Evolutionary conservation across 2,797 vertebrate genomes (phyloP), one percentile per base, ranked within the genome.

Genomic region (Antennarius maculatus): DNA sequence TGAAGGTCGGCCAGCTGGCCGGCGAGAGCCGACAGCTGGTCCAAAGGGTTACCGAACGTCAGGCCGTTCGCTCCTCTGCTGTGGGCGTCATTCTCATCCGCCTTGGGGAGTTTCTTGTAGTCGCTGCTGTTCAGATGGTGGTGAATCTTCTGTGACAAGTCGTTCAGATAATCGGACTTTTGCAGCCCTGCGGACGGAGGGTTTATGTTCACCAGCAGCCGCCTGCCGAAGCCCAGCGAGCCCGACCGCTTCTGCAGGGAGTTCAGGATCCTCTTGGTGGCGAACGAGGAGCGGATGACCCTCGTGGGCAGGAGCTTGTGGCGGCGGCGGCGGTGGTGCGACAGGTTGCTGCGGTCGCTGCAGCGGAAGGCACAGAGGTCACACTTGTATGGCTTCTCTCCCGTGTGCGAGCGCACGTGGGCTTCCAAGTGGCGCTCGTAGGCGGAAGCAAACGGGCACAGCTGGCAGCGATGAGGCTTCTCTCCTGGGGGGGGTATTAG

Each of bases 331-430:
- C 97, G 96, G 82, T 99, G 98, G 79, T 99, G 98, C 0, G 97
- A 99, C 52, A 99, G 86, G 90, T 99, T 99, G 83, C 98, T 99
- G 75, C 97, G 95, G 89, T 99, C 98, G 4, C 98, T 99, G 77
- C 97, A 99, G 83, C 97, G 95, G 85, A 99, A 99, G 76, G 97
- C 92, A 69, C 98, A 99, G 29, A 99, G 85, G 86, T 99, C 97
- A 53, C 97, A 99, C 82, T 99, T 99, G 89, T 99, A 99, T 0
- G 98, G 98, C 79, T 99, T 99, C 82, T 99, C 98, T 31, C 98
- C 98, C 0, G 97, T 98, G 87, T 99, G 97, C 0, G 97, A 99
- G 14, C 97, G 92, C 97, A 99, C 98, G 82, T 99, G 97, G 7
- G 98, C 97, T 87, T 99, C 97, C 79, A 99, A 86, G 70, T 99